Base-by-base conservation (phyloP, 2,888 invertebrate species). In the Aphodius sticticus region DNA sequence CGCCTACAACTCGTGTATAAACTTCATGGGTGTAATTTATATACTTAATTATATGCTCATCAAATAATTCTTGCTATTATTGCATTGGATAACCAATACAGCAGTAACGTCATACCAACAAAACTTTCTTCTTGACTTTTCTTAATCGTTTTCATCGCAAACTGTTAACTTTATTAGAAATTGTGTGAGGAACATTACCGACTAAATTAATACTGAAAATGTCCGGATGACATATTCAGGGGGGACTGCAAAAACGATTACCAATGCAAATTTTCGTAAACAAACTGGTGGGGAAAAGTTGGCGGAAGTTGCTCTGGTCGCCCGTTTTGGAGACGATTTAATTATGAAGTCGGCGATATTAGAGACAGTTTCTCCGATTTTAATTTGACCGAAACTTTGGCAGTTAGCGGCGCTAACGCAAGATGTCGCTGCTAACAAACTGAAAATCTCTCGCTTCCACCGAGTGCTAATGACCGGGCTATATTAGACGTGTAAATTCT, bases 191-290 rank as follows among this genome's bases (percentile, higher is more conserved):
- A 53, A 53, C 4, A 53, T 53, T 53, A 53, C 53, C 12, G 26
- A 26, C 26, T 2, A 26, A 26, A 26, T 26, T 26, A 26, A 26
- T 26, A 26, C 26, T 26, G 26, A 53, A 7, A 53, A 53, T 53
- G 7, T 53, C 9, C 53, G 1, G 53, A 53, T 53, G 53, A 53
- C 53, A 12, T 53, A 53, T 53, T 53, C 53, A 53, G 9, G 53
- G 53, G 53, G 7, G 53, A 53, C 53, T 53, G 12, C 12, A 53
- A 53, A 53, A 53, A 53, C 53, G 53, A 53, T 53, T 53, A 53
- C 53, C 53, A 53, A 53, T 53, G 53, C 53, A 53, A 53, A 53
- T 53, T 53, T 53, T 53, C 53, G 53, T 53, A 53, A 53, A 53
- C 53, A 53, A 53, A 53, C 53, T 53, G 53, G 7, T 5, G 53